Base-by-base conservation (phyloP, 37 sponge, comb jelly and placozoan genomes). In the Halichondria panicea region DNA sequence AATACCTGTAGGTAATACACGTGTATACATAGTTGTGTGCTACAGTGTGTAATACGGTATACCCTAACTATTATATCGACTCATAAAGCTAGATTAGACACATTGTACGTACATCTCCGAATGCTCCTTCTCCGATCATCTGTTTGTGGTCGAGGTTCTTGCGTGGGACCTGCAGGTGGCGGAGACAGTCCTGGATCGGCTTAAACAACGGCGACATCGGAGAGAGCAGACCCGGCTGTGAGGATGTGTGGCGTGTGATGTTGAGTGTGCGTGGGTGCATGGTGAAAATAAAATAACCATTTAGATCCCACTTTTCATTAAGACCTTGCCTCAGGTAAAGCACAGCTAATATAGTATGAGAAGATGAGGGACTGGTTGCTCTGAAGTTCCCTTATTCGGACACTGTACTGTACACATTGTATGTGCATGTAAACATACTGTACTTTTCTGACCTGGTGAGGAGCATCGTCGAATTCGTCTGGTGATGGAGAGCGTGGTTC, bases 81-180 rank as follows among this genome's bases (percentile, higher is more conserved):
- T 48, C 52, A 11, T 48, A 18, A 15, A 18, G 15, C 13, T 27
- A 12, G 25, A 12, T 22, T 33, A n/a, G 31, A 38, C 6, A 55
- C 73, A n/a, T n/a, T n/a, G 37, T 37, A 62, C 68, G 12, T 24
- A 82, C 88, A 66, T 91, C 86, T 44, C 91, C 91, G 78, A 91
- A 91, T 0, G 81, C 81, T 43, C 91, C 91, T 31, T 91, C 91
- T 56, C 91, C 91, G 34, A 91, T 21, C 63, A 72, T 55, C 36
- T 71, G 55, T 30, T 60, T 72, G 78, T 75, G 67, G 27, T 32
- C 42, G 62, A 91, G 76, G 52, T 76, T 91, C 39, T 77, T 53
- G 3, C 86, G 60, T 8, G 82, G 69, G 33, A 85, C 32, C 59
- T 91, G 91, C 8, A 85, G 52, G 66, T 81, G 54, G 39, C 66